phyloP scores from a whole-genome alignment of 2,888 invertebrate species.

The Anthophora plumipes region DNA sequence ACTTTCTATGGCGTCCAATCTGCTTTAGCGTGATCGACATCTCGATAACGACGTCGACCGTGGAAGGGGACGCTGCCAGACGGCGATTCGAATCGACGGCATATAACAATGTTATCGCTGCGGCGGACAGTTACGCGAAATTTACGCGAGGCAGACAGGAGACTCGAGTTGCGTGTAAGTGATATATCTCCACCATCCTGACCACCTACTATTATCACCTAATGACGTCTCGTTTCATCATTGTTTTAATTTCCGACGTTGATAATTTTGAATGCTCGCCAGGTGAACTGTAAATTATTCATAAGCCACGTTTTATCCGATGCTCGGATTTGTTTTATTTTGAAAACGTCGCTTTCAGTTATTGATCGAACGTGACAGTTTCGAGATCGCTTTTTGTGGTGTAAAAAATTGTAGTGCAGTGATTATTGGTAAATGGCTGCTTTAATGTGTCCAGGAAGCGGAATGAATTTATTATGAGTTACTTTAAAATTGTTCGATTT shows the following conservation, averaged over 20 bases:
- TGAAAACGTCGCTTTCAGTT: too few relatives aligned
- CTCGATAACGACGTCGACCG: conserved; percentile 37
- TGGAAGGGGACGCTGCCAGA: conserved; percentile 56
- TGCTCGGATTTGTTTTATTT: too few relatives aligned
- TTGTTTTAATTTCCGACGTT: conserved; percentile 15
- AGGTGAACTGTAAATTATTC: conserved; percentile 14
- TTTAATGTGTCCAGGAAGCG: too few relatives aligned
- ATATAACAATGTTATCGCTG: conserved; percentile 78
- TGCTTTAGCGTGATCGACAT: neutral
- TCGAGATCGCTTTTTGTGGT: too few relatives aligned
- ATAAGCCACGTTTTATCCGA: neutral
- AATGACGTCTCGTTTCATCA: conserved; percentile 25
- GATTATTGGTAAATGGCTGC: too few relatives aligned
- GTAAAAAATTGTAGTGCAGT: too few relatives aligned
- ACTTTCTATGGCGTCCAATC: conserved; percentile 10
- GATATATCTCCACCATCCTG: conserved; percentile 69
- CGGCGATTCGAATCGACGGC: conserved; percentile 70
- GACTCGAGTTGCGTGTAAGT: conserved; percentile 72
- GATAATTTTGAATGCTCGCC: conserved; percentile 8
- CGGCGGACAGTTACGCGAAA: conserved; percentile 79
- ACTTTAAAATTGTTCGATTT: too few relatives aligned
- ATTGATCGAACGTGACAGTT: too few relatives aligned
- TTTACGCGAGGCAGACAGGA: conserved; percentile 76
- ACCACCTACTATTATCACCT: conserved; percentile 37
- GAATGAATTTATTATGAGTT: too few relatives aligned